These are phyloP conservation scores for Auanema sp. DNA, from an alignment of 2,888 invertebrate genomes.

Conservation along the genomic window DNA sequence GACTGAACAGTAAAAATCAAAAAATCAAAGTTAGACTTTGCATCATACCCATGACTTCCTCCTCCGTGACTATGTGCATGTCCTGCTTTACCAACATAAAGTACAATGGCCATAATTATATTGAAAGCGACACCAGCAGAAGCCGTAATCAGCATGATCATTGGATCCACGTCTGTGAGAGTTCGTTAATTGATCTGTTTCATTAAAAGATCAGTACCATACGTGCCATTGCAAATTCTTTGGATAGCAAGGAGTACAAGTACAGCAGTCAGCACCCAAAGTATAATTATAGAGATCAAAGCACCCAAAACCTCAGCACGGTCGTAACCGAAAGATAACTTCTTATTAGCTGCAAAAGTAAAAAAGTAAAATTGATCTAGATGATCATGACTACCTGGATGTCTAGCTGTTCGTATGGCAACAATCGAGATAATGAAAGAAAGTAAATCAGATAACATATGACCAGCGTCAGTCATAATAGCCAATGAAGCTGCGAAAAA, in stretches of 20 bases:
- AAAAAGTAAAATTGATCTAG: neutral
- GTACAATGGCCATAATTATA: constrained; percentile 67
- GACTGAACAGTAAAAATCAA: constrained; percentile 5
- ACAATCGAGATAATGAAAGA: constrained; percentile 96
- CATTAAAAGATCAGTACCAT: constrained; percentile 11
- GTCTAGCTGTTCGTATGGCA: constrained; percentile 81
- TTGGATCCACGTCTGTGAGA: constrained; percentile 73
- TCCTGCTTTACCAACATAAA: constrained; percentile 44
- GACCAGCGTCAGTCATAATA: constrained; percentile 86
- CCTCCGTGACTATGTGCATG: constrained; percentile 52
- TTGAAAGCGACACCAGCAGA: constrained; percentile 88
- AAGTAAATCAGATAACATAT: constrained; percentile 92
- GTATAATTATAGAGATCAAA: constrained; percentile 80
- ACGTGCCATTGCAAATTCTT: constrained; percentile 76
- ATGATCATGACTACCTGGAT: constrained; percentile 69
- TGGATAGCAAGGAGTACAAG: constrained; percentile 90
- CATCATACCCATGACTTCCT: constrained; percentile 19
- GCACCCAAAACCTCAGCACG: constrained; percentile 72
- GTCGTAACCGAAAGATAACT: constrained; percentile 88
- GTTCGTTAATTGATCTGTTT: neutral
- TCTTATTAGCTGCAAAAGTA: constrained; percentile 72
- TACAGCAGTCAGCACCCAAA: constrained; percentile 95
- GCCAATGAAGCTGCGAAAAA: constrained; percentile 76
- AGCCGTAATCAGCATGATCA: constrained; percentile 83
- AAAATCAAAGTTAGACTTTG: neutral